Evolutionary conservation across 2,113 vertebrate genomes (phyloP).

Genomic region (Otis tarda): DNA sequence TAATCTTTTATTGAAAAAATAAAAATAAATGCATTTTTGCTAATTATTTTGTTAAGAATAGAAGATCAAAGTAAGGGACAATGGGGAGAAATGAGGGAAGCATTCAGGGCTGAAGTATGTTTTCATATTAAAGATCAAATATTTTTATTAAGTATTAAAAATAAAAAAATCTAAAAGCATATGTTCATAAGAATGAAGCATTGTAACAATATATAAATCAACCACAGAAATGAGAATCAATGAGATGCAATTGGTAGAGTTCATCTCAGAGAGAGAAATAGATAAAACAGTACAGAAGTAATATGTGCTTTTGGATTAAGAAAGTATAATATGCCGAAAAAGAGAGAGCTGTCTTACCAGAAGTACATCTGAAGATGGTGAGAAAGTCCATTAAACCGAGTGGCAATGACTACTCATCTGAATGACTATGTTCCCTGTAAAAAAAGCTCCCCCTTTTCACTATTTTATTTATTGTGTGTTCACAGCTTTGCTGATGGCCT

Average conservation of each 20-base stretch:
- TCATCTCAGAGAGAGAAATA: background rate
- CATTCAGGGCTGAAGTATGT: background rate
- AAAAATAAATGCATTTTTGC: background rate
- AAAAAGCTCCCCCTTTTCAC: background rate
- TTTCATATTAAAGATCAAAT: background rate
- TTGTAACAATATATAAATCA: accelerated
- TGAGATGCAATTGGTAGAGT: background rate
- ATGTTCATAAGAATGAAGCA: background rate
- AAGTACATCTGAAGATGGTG: background rate
- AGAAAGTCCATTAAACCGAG: background rate
- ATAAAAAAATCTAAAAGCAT: background rate
- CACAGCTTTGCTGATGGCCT: background rate
- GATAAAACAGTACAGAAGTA: background rate
- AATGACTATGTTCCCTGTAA: accelerated
- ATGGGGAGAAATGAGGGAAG: background rate
- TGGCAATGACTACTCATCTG: background rate
- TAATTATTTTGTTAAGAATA: background rate
- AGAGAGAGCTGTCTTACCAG: background rate
- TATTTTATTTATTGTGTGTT: background rate
- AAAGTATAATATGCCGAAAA: background rate
- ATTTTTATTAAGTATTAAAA: background rate
- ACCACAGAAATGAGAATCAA: background rate
- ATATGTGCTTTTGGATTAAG: background rate
- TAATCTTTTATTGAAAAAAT: background rate
- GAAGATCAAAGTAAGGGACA: background rate